Conservation (phyloP, 2,888 invertebrate species). For the Pedicia rivosa region DNA sequence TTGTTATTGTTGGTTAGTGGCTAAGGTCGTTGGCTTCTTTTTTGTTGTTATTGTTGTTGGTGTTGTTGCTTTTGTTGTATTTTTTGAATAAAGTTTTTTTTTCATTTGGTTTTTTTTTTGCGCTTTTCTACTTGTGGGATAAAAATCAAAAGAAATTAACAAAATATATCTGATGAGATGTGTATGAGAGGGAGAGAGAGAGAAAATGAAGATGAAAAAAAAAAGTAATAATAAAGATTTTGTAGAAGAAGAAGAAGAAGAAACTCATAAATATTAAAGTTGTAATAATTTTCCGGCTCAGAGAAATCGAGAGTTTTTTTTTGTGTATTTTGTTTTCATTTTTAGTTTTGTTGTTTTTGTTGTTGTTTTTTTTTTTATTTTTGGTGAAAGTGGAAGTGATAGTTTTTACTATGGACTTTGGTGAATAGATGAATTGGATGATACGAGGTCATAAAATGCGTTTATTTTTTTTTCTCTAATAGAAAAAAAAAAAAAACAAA, state of each 20-base stretch:
- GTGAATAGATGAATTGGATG: too few species aligned
- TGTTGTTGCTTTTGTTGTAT: too few species aligned
- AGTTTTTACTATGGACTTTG: too few species aligned
- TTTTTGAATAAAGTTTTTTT: too few species aligned
- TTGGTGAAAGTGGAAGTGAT: slow-evolving; percentile 4
- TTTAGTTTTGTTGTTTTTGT: neutral
- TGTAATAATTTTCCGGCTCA: slow-evolving; percentile 2
- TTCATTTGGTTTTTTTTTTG: too few species aligned
- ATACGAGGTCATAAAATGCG: too few species aligned
- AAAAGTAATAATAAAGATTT: neutral
- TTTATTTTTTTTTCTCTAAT: too few species aligned
- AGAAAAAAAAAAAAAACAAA: too few species aligned
- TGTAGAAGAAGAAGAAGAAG: slow-evolving; percentile 1
- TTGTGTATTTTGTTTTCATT: neutral
- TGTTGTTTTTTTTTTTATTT: neutral
- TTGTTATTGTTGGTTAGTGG: too few species aligned
- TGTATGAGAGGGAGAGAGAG: too few species aligned
- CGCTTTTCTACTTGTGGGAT: neutral
- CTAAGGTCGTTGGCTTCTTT: too few species aligned
- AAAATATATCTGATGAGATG: neutral
- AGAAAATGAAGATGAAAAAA: neutral
- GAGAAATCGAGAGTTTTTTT: slow-evolving; percentile 4
- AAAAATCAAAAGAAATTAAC: slow-evolving; percentile 1
- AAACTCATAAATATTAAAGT: neutral
- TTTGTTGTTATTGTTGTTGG: too few species aligned